A percentile compares a stretch with the other conserved stretches of the same genome.
phyloP scores from a whole-genome alignment of 2,113 vertebrate genomes.

The Pogonocichla stellata region DNA sequence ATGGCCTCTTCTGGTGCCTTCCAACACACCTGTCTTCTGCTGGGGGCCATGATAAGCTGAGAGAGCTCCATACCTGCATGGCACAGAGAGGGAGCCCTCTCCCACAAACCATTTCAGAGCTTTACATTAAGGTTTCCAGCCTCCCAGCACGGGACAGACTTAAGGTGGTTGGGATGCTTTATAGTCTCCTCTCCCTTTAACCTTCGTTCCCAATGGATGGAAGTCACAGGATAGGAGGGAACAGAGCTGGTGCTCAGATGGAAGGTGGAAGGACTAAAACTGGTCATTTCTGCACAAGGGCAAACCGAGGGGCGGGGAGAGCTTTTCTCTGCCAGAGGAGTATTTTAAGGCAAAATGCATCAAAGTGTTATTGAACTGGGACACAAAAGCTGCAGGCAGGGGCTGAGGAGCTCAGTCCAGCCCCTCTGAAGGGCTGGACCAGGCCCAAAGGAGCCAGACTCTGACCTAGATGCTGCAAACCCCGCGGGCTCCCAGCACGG shows the following conservation, averaged over 20 bases:
- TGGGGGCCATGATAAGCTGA: accelerated
- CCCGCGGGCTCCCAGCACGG: neutral
- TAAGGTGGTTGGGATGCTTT: neutral
- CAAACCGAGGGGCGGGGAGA: neutral
- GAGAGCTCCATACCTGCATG: neutral
- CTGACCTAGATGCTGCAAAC: slow-evolving; percentile 2
- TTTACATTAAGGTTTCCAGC: neutral
- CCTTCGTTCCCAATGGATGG: accelerated
- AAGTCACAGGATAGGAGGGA: neutral
- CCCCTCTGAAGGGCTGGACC: slow-evolving; percentile 19
- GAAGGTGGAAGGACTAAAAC: neutral
- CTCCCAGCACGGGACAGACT: neutral
- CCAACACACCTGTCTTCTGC: neutral
- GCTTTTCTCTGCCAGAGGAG: neutral
- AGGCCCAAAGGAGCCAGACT: neutral
- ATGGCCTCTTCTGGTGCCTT: neutral
- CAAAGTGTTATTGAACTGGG: neutral
- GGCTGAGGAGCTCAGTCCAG: neutral
- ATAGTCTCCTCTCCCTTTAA: neutral
- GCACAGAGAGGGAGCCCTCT: neutral
- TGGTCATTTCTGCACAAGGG: neutral
- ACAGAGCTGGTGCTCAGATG: neutral
- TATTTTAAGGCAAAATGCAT: slow-evolving; percentile 36
- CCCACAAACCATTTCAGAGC: neutral
- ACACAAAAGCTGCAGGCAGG: neutral